These are phyloP conservation scores for Temnothorax longispinosus DNA, from an alignment of 1,140 invertebrate species.

Conservation along the genomic window DNA sequence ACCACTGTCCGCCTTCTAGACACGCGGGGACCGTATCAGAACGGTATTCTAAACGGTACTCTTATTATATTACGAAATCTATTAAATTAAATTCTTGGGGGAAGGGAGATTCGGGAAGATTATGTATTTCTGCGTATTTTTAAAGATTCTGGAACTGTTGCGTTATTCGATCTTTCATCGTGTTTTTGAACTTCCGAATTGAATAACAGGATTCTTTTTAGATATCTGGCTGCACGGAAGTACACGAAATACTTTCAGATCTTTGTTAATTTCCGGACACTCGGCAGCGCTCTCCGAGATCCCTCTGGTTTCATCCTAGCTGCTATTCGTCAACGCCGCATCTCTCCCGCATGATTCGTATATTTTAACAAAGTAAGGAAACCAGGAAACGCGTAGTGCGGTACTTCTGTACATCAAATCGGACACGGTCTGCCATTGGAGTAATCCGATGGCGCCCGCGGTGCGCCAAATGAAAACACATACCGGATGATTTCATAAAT, in stretches of 20 bases:
- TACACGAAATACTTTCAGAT: background rate
- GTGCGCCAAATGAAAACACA: slow-evolving; percentile 18
- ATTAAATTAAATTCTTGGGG: background rate
- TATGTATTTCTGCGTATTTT: background rate
- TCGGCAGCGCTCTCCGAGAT: background rate
- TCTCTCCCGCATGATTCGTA: background rate
- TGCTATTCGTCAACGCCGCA: background rate
- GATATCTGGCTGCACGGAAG: background rate
- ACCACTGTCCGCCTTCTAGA: background rate
- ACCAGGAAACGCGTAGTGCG: background rate
- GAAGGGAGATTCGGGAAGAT: background rate
- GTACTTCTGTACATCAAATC: slow-evolving; percentile 25
- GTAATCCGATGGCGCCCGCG: slow-evolving; percentile 11
- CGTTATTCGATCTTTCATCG: background rate
- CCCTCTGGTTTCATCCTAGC: background rate
- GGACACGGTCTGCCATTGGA: slow-evolving; percentile 16
- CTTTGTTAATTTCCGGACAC: background rate
- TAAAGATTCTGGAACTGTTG: background rate
- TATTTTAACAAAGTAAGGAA: slow-evolving; percentile 37
- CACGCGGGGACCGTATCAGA: background rate
- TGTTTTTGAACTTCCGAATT: background rate
- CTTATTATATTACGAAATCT: background rate
- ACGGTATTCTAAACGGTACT: no score
- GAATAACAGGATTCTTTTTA: background rate
- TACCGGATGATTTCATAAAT: slow-evolving; percentile 52